Conservation (phyloP, 2,888 invertebrate genomes). For the Ophraella communa region DNA sequence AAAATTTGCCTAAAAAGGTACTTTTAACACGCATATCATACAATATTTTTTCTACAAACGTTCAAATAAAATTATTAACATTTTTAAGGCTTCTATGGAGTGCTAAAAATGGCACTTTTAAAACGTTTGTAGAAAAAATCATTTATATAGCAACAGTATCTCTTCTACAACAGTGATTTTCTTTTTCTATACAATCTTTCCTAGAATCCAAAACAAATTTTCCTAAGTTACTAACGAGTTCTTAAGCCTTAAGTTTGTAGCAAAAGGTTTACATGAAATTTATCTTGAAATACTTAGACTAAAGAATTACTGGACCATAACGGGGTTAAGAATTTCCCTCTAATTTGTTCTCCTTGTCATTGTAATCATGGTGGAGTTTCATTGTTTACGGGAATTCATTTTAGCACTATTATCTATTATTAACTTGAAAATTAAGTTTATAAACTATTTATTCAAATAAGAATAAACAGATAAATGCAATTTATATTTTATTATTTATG, state of each 20-base stretch:
- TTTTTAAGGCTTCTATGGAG: too few relatives aligned
- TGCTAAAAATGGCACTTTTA: too few relatives aligned
- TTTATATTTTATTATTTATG: too few relatives aligned
- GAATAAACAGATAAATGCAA: too few relatives aligned
- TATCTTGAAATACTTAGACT: not conserved
- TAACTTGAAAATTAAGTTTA: not conserved
- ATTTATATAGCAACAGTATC: too few relatives aligned
- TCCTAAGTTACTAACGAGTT: not conserved
- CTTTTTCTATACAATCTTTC: not conserved
- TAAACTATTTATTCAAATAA: too few relatives aligned
- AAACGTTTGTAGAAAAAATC: too few relatives aligned
- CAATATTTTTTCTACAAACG: too few relatives aligned
- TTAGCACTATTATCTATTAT: conserved; percentile 3
- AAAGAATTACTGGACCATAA: conserved; percentile 5
- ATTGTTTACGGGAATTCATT: not conserved
- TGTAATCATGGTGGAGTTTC: not conserved
- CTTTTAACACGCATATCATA: too few relatives aligned
- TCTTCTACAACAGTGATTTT: not conserved
- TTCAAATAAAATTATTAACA: too few relatives aligned
- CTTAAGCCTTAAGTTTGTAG: not conserved
- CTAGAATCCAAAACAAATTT: not conserved
- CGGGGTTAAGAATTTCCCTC: not conserved
- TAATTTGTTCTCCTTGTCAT: not conserved
- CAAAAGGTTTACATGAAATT: not conserved
- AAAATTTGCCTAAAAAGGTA: too few relatives aligned